Percentiles rank a stretch among this genome's conserved stretches.
Conservation (phyloP, 2,797 vertebrate species). For the Euthynnus affinis region DNA sequence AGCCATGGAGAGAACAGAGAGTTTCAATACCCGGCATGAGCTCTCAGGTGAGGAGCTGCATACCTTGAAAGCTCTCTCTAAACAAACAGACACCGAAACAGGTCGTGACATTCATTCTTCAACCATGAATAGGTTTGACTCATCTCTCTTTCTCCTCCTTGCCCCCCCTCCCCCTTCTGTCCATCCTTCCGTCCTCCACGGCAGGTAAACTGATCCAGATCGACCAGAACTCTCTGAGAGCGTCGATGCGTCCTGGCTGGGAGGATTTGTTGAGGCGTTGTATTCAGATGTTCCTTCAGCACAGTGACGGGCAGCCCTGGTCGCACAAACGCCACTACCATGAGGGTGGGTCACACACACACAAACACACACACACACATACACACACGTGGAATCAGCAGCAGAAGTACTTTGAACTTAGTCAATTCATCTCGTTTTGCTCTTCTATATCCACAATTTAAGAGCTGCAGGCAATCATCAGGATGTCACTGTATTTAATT, state of each 20-base stretch:
- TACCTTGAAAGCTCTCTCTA: background rate
- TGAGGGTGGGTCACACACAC: conserved; percentile 86
- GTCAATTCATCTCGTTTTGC: background rate
- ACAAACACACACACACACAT: conserved; percentile 1
- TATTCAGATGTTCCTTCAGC: conserved; percentile 96
- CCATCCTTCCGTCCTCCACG: conserved; percentile 25
- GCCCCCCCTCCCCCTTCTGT: background rate
- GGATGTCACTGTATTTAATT: conserved; percentile 1
- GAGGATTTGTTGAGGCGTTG: conserved; percentile 95
- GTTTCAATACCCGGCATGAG: conserved; percentile 96
- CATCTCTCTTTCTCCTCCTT: background rate
- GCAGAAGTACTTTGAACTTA: background rate
- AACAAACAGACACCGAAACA: conserved; percentile 12
- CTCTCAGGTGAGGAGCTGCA: conserved; percentile 90
- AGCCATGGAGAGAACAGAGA: conserved; percentile 92
- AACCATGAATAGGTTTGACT: conserved; percentile 34
- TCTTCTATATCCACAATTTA: background rate
- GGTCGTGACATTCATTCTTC: background rate
- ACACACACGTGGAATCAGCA: background rate
- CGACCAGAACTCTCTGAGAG: conserved; percentile 93
- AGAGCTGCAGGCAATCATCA: conserved; percentile 11
- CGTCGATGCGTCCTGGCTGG: conserved; percentile 97
- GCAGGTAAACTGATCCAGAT: conserved; percentile 97
- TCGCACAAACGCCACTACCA: conserved; percentile 97
- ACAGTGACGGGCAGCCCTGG: conserved; percentile 95